Evolutionary conservation across 2,113 vertebrate species (phyloP).

Genomic region (Psephotus haematonotus): DNA sequence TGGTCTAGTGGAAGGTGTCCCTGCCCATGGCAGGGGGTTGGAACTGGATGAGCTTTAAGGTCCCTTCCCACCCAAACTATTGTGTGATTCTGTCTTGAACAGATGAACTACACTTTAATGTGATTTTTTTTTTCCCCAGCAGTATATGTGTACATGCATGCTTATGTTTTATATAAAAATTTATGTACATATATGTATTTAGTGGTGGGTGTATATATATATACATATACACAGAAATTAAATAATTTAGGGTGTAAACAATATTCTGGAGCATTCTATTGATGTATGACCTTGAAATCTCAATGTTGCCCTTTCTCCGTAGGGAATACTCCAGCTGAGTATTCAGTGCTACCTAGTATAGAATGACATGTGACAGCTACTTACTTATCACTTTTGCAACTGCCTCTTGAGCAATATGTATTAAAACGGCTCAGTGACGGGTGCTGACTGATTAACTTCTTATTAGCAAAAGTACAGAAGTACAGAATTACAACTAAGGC

Average conservation of each 20-base stretch:
- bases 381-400: not conserved
- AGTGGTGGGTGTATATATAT: not conserved
- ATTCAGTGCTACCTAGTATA: not conserved
- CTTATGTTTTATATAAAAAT: not conserved
- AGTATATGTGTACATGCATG: not conserved
- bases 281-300: not conserved
- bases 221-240: accelerated
- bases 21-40: not conserved
- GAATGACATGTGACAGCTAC: not conserved
- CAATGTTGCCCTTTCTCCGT: not conserved
- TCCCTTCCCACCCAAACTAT: not conserved
- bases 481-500: not conserved
- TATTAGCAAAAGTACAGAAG: not conserved
- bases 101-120: not conserved
- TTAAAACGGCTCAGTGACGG: not conserved
- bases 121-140: not conserved
- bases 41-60: not conserved
- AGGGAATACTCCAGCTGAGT: not conserved
- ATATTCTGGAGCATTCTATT: not conserved
- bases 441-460: not conserved
- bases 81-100: not conserved
- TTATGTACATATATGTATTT: not conserved
- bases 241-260: not conserved
- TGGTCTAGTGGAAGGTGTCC: not conserved
- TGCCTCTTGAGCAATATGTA: not conserved